Conservation (phyloP, 2,113 vertebrate species). For the Dromiciops gliroides region DNA sequence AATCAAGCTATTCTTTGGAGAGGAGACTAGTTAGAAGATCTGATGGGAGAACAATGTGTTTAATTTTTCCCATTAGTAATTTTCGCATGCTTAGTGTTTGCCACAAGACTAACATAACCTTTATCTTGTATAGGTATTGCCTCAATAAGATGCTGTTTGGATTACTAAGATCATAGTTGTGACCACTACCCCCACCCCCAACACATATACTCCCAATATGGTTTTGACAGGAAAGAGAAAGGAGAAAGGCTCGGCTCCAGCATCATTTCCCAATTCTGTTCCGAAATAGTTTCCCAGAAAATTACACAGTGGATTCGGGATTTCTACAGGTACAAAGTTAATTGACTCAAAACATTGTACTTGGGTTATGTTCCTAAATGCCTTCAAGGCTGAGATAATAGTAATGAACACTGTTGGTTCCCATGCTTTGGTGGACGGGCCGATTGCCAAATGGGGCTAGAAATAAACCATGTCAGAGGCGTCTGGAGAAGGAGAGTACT, state of each 20-base stretch:
- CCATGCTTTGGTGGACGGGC: not conserved
- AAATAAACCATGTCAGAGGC: not conserved
- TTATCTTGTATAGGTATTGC: not conserved
- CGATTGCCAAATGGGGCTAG: not conserved
- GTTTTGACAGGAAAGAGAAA: not conserved
- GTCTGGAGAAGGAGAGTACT: not conserved
- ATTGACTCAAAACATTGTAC: not conserved
- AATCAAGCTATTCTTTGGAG: not conserved
- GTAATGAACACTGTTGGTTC: not conserved
- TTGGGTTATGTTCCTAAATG: not conserved
- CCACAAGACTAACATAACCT: not conserved
- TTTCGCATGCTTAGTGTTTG: not conserved
- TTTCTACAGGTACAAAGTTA: slow-evolving; percentile 34
- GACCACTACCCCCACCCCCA: not conserved
- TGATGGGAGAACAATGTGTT: not conserved
- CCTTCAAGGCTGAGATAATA: not conserved
- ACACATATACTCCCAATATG: not conserved
- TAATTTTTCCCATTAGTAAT: not conserved
- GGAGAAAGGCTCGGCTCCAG: not conserved
- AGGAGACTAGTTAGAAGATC: not conserved
- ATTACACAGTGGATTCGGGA: not conserved
- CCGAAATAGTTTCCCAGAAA: slow-evolving; percentile 7
- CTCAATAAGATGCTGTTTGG: not conserved
- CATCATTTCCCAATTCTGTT: not conserved
- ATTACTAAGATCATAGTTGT: not conserved